Conservation (phyloP, 2,113 vertebrate genomes). For the Bombycilla garrulus region DNA sequence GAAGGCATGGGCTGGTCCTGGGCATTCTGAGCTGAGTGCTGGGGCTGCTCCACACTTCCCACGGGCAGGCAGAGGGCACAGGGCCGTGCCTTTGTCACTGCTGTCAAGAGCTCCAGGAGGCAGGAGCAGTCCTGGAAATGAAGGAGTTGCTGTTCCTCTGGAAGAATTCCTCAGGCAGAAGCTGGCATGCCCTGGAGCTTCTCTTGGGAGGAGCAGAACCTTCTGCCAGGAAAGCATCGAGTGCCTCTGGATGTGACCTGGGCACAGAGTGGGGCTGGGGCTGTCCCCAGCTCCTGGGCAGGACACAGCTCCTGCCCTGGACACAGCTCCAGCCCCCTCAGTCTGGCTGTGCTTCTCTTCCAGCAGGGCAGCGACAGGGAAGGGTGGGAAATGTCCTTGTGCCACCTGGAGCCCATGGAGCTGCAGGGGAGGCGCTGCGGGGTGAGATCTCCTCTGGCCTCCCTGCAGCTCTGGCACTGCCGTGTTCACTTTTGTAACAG, state of each 20-base stretch:
- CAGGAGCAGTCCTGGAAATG: neutral
- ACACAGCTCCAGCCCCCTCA: neutral
- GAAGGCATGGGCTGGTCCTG: neutral
- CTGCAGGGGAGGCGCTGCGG: neutral
- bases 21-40: neutral
- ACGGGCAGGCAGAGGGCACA: neutral
- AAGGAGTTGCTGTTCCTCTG: neutral
- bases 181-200: neutral
- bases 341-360: neutral
- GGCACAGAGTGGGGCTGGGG: neutral
- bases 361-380: neutral
- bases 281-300: neutral
- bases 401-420: neutral
- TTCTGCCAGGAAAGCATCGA: fast-evolving
- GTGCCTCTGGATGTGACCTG: neutral
- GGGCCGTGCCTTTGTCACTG: neutral
- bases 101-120: fast-evolving
- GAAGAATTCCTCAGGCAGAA: neutral
- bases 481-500: neutral
- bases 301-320: neutral
- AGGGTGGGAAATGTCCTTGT: fast-evolving
- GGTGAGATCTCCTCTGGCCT: neutral
- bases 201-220: neutral
- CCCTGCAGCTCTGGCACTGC: neutral
- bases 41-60: neutral